Conservation (phyloP, 1,140 invertebrate genomes). For the Phymorhynchus buccinoides region DNA sequence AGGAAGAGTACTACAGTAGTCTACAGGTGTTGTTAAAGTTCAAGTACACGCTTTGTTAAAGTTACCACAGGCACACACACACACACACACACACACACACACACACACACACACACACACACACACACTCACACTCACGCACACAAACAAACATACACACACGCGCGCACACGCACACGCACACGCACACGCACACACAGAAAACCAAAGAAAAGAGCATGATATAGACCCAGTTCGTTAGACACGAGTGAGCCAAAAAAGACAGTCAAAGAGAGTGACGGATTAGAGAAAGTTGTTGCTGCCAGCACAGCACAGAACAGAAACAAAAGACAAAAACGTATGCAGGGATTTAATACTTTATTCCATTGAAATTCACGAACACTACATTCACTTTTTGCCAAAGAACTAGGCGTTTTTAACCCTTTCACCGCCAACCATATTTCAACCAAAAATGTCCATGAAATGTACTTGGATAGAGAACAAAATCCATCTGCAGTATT, state of each 20-base stretch:
- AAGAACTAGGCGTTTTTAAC: too few relatives aligned
- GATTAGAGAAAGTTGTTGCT: background rate
- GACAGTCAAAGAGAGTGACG: background rate
- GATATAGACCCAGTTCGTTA: background rate
- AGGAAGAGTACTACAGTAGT: background rate
- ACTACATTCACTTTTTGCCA: too few relatives aligned
- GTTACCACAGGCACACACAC: background rate
- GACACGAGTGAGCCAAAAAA: background rate
- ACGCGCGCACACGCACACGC: background rate
- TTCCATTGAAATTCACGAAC: too few relatives aligned
- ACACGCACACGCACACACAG: background rate
- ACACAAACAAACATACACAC: background rate
- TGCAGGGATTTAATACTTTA: too few relatives aligned
- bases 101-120: slow-evolving; percentile 6
- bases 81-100: background rate
- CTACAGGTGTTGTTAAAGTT: background rate
- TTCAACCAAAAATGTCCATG: too few relatives aligned
- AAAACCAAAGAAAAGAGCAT: background rate
- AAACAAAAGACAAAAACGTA: too few relatives aligned
- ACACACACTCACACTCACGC: background rate
- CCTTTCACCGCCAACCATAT: too few relatives aligned
- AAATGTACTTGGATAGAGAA: too few relatives aligned
- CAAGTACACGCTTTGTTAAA: background rate
- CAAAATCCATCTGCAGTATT: too few relatives aligned
- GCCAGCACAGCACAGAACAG: too few relatives aligned